phyloP scores from a whole-genome alignment of 2,797 vertebrate genomes.

The Hemibagrus guttatus region DNA sequence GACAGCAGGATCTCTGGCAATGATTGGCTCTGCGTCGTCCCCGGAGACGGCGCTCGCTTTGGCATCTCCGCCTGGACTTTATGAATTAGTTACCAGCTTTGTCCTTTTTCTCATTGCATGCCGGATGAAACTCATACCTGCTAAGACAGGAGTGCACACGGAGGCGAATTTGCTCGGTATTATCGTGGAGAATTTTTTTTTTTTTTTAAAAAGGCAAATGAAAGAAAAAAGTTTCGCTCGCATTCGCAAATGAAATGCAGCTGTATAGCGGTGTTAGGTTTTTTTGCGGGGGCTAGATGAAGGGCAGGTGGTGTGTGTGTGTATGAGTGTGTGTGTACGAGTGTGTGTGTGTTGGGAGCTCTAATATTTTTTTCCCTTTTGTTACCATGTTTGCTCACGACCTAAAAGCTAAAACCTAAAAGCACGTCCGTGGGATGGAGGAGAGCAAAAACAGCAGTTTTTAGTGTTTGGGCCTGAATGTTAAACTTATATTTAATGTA shows the following conservation, averaged over 20 bases:
- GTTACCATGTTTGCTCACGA: conserved; percentile 71
- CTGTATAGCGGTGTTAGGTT: conserved; percentile 68
- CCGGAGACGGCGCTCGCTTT: conserved; percentile 70
- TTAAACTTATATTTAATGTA: conserved; percentile 90
- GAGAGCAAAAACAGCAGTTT: conserved; percentile 72
- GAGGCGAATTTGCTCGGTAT: conserved; percentile 39
- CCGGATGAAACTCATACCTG: conserved; percentile 69
- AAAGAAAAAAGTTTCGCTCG: conserved; percentile 66
- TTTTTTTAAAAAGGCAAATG: conserved; percentile 36
- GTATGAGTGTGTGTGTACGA: conserved; percentile 36
- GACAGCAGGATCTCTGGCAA: conserved; percentile 74
- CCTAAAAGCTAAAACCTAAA: conserved; percentile 64
- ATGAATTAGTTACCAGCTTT: conserved; percentile 84
- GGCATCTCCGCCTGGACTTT: conserved; percentile 73
- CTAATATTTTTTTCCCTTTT: conserved; percentile 61
- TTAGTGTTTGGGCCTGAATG: conserved; percentile 83
- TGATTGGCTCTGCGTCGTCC: conserved; percentile 78
- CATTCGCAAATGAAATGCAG: conserved; percentile 78
- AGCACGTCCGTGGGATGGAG: conserved; percentile 65
- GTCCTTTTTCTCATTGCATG: conserved; percentile 67
- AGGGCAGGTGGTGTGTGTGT: conserved; percentile 62
- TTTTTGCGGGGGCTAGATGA: conserved; percentile 71
- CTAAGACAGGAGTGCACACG: conserved; percentile 55
- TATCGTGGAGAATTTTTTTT: not conserved
- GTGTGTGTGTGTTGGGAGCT: conserved; percentile 30